Evolutionary conservation across 64 coral and sea anemone genomes (phyloP).

Genomic region (Montipora capricornis): DNA sequence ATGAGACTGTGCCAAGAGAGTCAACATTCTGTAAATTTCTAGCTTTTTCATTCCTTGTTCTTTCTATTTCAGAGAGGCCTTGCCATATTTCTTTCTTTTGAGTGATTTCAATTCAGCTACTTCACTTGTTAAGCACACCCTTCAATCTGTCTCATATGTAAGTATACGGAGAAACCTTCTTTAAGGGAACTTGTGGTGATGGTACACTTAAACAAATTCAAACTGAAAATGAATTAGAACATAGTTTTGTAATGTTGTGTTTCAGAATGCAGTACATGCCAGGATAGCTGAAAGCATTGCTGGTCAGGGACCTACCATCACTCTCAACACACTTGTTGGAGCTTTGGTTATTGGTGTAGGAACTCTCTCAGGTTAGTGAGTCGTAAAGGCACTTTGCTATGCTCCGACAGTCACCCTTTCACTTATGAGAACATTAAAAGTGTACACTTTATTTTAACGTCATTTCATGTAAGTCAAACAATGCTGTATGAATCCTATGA

Average conservation of each 20-base stretch:
- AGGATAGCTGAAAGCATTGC: constrained; percentile 82
- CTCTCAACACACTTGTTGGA: constrained; percentile 95
- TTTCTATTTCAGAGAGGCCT: constrained; percentile 83
- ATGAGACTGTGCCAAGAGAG: too few species aligned
- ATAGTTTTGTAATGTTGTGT: neutral
- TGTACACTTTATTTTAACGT: too few species aligned
- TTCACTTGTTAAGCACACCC: constrained; percentile 71
- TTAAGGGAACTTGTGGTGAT: neutral
- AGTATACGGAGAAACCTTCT: neutral
- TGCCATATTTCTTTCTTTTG: constrained; percentile 92
- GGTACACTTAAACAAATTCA: too few species aligned
- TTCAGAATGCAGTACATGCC: constrained; percentile 68
- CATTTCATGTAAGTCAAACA: too few species aligned
- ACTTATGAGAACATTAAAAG: too few species aligned
- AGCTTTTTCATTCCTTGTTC: neutral
- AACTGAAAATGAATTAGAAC: neutral
- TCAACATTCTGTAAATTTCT: neutral
- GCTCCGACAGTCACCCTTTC: neutral
- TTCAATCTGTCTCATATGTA: constrained; percentile 76
- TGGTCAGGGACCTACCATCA: constrained; percentile 77
- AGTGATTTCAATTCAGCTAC: constrained; percentile 89
- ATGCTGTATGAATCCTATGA: too few species aligned
- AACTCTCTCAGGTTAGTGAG: constrained; percentile 83
- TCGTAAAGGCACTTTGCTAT: neutral
- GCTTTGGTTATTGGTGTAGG: constrained; percentile 93